Evolutionary conservation across 2,113 vertebrate species (phyloP).

Genomic region (Sialia sialis): DNA sequence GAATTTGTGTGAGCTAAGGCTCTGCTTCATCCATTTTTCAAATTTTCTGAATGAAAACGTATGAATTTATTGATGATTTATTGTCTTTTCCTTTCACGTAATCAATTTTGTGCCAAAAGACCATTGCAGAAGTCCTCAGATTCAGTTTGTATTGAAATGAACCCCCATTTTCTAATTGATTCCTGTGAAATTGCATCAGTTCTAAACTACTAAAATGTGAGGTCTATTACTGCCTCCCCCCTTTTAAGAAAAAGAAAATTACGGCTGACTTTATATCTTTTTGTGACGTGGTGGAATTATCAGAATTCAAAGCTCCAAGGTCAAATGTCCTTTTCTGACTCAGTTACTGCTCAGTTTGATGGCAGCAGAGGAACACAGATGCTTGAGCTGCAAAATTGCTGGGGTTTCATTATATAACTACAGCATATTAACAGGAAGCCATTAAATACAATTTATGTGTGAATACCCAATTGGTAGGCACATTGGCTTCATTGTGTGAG

Average conservation of each 20-base stretch:
- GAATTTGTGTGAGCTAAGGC: not conserved
- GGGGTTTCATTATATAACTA: conserved; percentile 55
- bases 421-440: conserved; percentile 65
- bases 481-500: conserved; percentile 29
- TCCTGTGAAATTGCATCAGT: not conserved
- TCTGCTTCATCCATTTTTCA: conserved; percentile 43
- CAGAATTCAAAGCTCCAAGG: conserved; percentile 52
- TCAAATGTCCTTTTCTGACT: conserved; percentile 46
- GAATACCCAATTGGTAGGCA: conserved; percentile 26
- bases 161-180: not conserved
- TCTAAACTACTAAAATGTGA: not conserved
- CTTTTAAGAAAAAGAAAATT: not conserved
- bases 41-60: conserved; percentile 26
- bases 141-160: not conserved
- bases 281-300: not conserved
- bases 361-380: conserved; percentile 46
- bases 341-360: conserved; percentile 50
- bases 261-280: not conserved
- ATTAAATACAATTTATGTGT: conserved; percentile 60
- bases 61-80: conserved; percentile 28
- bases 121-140: not conserved
- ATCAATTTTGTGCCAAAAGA: conserved; percentile 16
- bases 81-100: not conserved
- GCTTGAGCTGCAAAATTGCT: conserved; percentile 36
- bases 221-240: not conserved